phyloP scores from a whole-genome alignment of 2,797 vertebrate genomes.

The Etheostoma nigrum region DNA sequence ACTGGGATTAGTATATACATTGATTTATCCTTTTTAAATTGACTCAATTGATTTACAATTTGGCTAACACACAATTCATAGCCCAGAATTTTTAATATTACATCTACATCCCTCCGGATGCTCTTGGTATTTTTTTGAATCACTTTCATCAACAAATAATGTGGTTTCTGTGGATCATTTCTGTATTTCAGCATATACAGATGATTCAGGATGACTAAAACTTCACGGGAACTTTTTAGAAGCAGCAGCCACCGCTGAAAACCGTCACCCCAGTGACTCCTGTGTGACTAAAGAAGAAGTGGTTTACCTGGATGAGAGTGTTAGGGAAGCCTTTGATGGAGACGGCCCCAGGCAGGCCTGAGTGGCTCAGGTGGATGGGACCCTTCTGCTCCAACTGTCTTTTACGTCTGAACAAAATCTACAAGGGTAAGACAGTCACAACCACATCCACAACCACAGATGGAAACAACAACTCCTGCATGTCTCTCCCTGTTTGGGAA shows the following conservation, averaged over 20 bases:
- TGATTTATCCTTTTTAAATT: slow-evolving; percentile 2
- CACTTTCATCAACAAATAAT: background rate
- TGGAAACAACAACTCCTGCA: slow-evolving; percentile 43
- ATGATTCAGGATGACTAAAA: slow-evolving; percentile 55
- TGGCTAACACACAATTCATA: background rate
- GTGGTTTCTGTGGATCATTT: slow-evolving; percentile 15
- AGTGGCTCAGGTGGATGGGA: slow-evolving; percentile 73
- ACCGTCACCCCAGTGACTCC: slow-evolving; percentile 42
- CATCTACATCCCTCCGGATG: background rate
- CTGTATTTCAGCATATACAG: slow-evolving; percentile 9
- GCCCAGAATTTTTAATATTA: background rate
- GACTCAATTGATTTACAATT: background rate
- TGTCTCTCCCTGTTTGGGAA: slow-evolving; percentile 20
- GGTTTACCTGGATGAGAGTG: slow-evolving; percentile 82
- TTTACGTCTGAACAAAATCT: slow-evolving; percentile 75
- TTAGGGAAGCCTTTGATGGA: slow-evolving; percentile 84
- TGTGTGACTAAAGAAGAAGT: slow-evolving; percentile 51
- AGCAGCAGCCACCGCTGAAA: slow-evolving; percentile 25
- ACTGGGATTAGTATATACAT: slow-evolving; percentile 17
- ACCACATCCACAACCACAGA: slow-evolving; percentile 59
- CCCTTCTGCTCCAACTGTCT: slow-evolving; percentile 77
- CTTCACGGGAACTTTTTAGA: slow-evolving; percentile 15
- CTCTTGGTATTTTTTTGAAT: slow-evolving; percentile 3
- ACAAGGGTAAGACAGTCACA: slow-evolving; percentile 53
- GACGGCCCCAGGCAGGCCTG: slow-evolving; percentile 76